Base-by-base conservation (phyloP, 2,888 invertebrate genomes). In the Rhingia rostrata region DNA sequence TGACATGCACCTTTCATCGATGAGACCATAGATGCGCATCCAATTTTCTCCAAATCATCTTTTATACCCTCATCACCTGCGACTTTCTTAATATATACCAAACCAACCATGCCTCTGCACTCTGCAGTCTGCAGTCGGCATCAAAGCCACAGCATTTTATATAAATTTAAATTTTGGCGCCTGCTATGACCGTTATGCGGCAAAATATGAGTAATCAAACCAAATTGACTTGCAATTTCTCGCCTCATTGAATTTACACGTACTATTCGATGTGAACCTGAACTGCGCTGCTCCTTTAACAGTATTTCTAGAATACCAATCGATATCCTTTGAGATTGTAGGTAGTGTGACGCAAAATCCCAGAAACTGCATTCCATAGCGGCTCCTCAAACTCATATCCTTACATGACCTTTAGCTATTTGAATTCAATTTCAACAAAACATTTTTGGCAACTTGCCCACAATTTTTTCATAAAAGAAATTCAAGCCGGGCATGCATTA, bases 361-460 rank as follows among this genome's bases (percentile, higher is more conserved):
- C 33, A 39, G 22, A 7, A 51, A n/a, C 51, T 39, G 35, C 32
- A 43, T 7, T 30, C 53, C n/a, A 32, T 53, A 41, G 7, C 35
- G 60, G 7, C 45, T 39, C 41, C 60, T 54, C 37, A 35, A 72
- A 64, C 22, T 61, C 30, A 10, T 56, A 58, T 67, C 49, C 70
- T 78, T 43, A 78, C 72, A 73, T 79, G 79, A 83, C 79, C 83
- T 69, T 83, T 79, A 64, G 63, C 56, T 45, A 53, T 54, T 61
- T 58, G 60, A 69, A 61, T 79, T 63, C 12, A 82, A 73, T 78
- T 79, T 63, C 39, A 45, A 30, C 39, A 61, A 37, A 69, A 63
- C 56, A 54, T n/a, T 47, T 63, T 83, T 82, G 83, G 83, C 83
- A 58, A 51, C 39, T 56, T 79, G 79, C 83, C 83, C 66, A 70